phyloP scores from a whole-genome alignment of 92 coral and sea anemone genomes.

The Diadumene lineata region DNA sequence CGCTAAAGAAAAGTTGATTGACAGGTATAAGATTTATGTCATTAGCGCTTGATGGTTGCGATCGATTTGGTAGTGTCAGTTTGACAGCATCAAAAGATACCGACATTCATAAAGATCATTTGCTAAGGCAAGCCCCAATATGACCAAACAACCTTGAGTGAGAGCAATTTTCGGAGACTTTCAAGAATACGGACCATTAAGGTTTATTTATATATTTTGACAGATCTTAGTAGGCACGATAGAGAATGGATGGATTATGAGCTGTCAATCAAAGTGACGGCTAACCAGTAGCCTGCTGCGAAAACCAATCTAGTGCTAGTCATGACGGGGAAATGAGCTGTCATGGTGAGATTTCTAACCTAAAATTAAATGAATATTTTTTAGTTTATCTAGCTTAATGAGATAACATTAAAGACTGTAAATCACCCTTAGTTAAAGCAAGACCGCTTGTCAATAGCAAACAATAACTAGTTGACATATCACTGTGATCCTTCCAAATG shows the following conservation, averaged over 20 bases:
- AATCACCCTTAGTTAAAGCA: constrained; percentile 88
- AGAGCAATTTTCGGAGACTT: constrained; percentile 82
- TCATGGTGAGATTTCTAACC: constrained; percentile 79
- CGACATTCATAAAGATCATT: constrained; percentile 60
- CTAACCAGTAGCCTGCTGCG: constrained; percentile 83
- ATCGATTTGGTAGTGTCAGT: constrained; percentile 59
- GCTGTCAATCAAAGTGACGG: constrained; percentile 83
- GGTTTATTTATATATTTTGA: constrained; percentile 80
- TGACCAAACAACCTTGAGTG: constrained; percentile 81
- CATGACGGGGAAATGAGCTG: constrained; percentile 90
- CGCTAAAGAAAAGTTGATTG: constrained; percentile 60
- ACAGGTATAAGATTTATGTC: constrained; percentile 64
- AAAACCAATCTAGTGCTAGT: constrained; percentile 89
- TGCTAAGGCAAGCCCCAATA: constrained; percentile 69
- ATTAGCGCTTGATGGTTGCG: constrained; percentile 61
- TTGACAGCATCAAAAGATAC: constrained; percentile 86
- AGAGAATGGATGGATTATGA: constrained; percentile 86
- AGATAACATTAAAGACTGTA: constrained; percentile 95
- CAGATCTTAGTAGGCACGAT: constrained; percentile 77
- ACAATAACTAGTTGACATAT: constrained; percentile 68
- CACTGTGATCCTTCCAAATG: constrained; percentile 56
- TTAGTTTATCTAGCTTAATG: constrained; percentile 94
- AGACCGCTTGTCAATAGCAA: constrained; percentile 78
- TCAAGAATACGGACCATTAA: constrained; percentile 77
- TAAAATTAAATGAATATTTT: constrained; percentile 97